A percentile compares a stretch with the other conserved stretches of the same genome.
Conservation (phyloP, 2,113 vertebrate species). For the Dicrurus megarhynchus region DNA sequence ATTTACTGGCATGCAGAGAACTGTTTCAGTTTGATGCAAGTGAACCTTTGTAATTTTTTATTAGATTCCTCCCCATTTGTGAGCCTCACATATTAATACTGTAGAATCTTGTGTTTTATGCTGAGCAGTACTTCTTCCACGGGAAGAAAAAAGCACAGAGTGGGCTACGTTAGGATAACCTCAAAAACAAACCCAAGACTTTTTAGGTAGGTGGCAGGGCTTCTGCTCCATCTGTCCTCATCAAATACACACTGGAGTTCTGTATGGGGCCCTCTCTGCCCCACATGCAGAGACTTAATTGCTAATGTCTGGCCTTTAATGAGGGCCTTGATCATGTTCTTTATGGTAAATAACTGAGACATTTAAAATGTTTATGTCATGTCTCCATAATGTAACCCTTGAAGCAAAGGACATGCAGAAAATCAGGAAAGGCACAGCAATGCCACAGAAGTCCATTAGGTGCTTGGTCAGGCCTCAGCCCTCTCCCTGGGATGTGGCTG, state of each 20-base stretch:
- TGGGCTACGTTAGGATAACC: neutral
- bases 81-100: neutral
- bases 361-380: neutral
- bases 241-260: neutral
- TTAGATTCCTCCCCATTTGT: neutral
- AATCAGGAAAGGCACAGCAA: neutral
- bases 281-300: neutral
- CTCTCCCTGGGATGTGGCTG: neutral
- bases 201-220: neutral
- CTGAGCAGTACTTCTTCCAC: neutral
- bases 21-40: neutral
- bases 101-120: neutral
- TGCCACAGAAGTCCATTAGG: neutral
- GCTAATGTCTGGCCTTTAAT: slow-evolving; percentile 26
- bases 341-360: neutral
- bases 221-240: neutral
- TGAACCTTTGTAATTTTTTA: neutral
- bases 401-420: neutral
- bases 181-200: neutral
- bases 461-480: neutral
- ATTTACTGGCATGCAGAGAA: neutral
- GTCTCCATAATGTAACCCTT: neutral
- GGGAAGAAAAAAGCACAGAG: neutral
- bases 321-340: slow-evolving; percentile 21
- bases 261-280: neutral